Evolutionary conservation across 2,113 vertebrate genomes (phyloP), one percentile per base, ranked within the genome.

Genomic region (Colistium nudipinnis): DNA sequence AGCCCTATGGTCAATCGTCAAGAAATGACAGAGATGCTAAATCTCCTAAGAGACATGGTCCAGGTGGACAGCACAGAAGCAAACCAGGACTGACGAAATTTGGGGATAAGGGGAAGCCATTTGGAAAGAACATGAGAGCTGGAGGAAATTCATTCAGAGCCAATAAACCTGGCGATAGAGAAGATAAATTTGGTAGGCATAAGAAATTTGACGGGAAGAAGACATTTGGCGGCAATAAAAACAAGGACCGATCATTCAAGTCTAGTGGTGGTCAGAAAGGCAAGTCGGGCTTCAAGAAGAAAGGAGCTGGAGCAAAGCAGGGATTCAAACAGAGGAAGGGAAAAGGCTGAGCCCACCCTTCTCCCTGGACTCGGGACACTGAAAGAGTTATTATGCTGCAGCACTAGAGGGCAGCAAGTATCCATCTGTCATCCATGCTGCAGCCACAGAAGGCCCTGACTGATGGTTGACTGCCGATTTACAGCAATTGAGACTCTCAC

Each of bases 311-410:
- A 20, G 67, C 33, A 7, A 92, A 88, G 53, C 80, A 80, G 36
- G 80, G 85, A 56, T 93, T 91, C 22, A 91, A 77, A 87, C 82
- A 82, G 68, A 92, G 74, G 70, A 91, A 90, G 20, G 87, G 89
- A 11, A 93, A 84, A 70, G 70, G 87, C 20, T 93, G 80, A 92
- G 3, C 4, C 22, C 7, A 17, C 6, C 3, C 3, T 35, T 20
- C 3, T 62, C 0, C 25, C 22, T 67, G 77, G 59, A 81, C 52
- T 48, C 9, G 12, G n/a, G 53, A 57, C 24, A 9, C 10, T 63
- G 6, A 16, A 36, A 70, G 64, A 22, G 60, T 45, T 73, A 1
- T 12, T 16, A 1, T 7, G 20, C 22, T 41, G n/a, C 3, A 22
- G 22, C 83, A 69, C n/a, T 13, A 76, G 78, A 20, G 53, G 83